Conservation (phyloP, 2,113 vertebrate genomes). For the Scomber scombrus region DNA sequence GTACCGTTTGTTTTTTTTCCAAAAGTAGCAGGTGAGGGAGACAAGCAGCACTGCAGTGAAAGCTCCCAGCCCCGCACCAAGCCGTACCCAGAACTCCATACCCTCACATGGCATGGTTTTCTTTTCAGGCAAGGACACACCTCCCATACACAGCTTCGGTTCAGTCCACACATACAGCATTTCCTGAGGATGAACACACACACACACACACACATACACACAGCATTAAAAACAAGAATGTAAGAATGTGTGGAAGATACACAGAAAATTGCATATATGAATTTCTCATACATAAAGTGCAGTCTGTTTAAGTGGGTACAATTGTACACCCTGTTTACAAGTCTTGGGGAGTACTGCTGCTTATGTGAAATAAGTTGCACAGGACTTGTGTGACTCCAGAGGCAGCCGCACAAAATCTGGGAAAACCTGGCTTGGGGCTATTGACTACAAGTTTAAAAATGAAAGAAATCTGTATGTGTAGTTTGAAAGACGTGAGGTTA, state of each 20-base stretch:
- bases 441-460: too few species aligned
- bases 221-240: background rate
- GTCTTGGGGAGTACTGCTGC: too few species aligned
- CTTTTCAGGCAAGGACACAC: conserved; percentile 90
- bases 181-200: conserved; percentile 84
- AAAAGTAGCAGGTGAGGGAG: conserved; percentile 96
- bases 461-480: too few species aligned
- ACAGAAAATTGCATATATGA: background rate
- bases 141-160: conserved; percentile 92
- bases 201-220: background rate
- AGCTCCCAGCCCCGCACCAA: conserved; percentile 90
- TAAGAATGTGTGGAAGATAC: background rate
- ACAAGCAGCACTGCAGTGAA: conserved; percentile 91
- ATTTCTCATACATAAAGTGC: background rate
- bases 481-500: too few species aligned
- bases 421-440: too few species aligned
- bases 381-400: too few species aligned
- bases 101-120: conserved; percentile 89
- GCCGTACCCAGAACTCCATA: conserved; percentile 93
- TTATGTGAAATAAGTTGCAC: too few species aligned
- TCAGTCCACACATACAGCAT: conserved; percentile 95
- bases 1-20: conserved; percentile 99
- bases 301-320: background rate
- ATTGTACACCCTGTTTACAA: too few species aligned
- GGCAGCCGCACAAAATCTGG: too few species aligned